A percentile compares a stretch with the other conserved stretches of the same genome.
phyloP scores from a whole-genome alignment of 2,888 invertebrate species.

The Capitulum mitella region DNA sequence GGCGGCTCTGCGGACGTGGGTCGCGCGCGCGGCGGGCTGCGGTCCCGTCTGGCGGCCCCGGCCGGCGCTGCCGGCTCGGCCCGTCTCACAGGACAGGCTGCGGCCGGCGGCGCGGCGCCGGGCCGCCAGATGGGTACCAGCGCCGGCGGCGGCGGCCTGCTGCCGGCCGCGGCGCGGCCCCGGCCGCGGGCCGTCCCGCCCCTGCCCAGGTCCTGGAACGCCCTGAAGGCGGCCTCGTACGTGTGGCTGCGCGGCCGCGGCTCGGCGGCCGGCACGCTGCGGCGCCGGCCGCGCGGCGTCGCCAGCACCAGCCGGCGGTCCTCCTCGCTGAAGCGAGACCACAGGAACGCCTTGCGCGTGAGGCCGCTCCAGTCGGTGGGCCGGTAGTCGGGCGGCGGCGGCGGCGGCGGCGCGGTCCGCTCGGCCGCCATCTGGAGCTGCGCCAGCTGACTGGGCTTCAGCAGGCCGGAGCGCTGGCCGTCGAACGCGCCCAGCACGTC shows the following conservation, averaged over 20 bases:
- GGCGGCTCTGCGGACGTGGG: not conserved
- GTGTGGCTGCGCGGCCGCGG: not conserved
- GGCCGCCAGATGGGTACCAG: not conserved
- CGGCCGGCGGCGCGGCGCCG: not conserved
- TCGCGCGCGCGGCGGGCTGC: not conserved
- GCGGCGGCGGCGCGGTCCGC: not conserved
- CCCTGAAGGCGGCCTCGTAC: not conserved
- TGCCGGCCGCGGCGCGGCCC: not conserved
- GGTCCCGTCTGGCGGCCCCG: not conserved
- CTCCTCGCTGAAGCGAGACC: not conserved
- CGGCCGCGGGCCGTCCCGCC: not conserved
- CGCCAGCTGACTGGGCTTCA: constrained; percentile 16
- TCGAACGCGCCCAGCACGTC: not conserved
- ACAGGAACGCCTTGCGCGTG: not conserved
- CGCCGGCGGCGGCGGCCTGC: not conserved
- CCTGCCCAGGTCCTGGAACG: not conserved
- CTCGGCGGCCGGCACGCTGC: not conserved
- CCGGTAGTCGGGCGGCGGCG: no score
- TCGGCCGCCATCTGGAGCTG: not conserved
- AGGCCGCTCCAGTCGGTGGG: not conserved
- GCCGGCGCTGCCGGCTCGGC: not conserved
- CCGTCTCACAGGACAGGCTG: no score
- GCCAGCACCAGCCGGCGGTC: not conserved
- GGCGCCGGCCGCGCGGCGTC: not conserved
- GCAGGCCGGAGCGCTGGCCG: constrained; percentile 1